These are phyloP conservation scores for Xerus inauris DNA, from an alignment of 2,113 vertebrate species.

Conservation along the genomic window DNA sequence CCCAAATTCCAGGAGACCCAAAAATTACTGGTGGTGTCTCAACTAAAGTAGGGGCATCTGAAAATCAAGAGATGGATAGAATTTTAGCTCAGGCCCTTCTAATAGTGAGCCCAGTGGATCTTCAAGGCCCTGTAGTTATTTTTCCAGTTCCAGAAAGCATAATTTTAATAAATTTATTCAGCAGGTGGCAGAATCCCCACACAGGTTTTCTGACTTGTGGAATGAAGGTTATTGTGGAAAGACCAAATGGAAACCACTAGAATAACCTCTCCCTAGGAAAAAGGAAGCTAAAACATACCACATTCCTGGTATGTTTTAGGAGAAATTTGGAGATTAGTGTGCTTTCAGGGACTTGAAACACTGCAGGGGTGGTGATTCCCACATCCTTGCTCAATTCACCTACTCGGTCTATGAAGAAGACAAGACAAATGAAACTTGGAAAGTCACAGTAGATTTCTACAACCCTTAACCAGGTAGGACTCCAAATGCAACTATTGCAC, in stretches of 20 bases:
- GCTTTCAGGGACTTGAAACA: background rate
- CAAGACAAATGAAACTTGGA: background rate
- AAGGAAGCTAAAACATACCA: background rate
- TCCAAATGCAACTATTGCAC: background rate
- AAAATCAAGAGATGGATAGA: background rate
- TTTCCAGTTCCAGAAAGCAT: background rate
- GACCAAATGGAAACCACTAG: background rate
- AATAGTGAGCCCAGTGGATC: background rate
- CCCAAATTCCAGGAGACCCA: background rate
- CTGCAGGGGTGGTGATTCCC: background rate
- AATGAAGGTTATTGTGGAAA: background rate
- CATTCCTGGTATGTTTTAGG: background rate
- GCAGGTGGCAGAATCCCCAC: background rate
- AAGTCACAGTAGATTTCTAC: background rate
- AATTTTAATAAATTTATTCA: background rate
- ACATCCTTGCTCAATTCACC: background rate
- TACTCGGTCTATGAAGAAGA: background rate
- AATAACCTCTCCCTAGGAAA: background rate
- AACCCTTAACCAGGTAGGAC: background rate
- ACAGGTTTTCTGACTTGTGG: background rate
- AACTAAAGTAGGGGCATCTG: background rate
- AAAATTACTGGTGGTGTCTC: background rate
- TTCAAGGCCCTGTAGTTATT: background rate
- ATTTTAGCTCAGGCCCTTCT: background rate
- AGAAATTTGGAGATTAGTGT: background rate